These are phyloP conservation scores for Eubucco bourcierii DNA, from an alignment of 2,113 vertebrate species.

Conservation along the genomic window DNA sequence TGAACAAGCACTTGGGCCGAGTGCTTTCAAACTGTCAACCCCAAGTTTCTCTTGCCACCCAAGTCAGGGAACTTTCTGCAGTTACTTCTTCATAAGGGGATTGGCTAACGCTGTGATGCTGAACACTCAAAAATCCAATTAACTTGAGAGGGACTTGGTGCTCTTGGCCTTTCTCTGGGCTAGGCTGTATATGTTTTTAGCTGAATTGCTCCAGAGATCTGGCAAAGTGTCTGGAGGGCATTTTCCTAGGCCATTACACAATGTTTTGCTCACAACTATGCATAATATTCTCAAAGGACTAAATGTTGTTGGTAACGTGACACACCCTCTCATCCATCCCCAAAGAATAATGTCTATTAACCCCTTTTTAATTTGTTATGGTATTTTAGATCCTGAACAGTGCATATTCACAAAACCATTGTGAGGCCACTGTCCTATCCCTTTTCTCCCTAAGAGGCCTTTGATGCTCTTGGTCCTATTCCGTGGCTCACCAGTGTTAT, in stretches of 20 bases:
- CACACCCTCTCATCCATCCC: background rate
- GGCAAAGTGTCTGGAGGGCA: slow-evolving; percentile 31
- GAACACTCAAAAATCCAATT: slow-evolving; percentile 16
- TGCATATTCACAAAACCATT: background rate
- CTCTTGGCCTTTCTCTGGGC: background rate
- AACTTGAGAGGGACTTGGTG: background rate
- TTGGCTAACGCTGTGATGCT: background rate
- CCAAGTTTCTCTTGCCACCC: background rate
- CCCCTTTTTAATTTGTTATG: slow-evolving; percentile 27
- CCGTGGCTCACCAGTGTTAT: slow-evolving; percentile 47
- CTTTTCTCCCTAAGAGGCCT: slow-evolving; percentile 32
- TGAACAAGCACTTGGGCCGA: background rate
- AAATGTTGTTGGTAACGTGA: slow-evolving; percentile 18
- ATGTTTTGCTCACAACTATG: slow-evolving; percentile 25
- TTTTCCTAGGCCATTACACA: slow-evolving; percentile 59
- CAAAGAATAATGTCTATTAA: slow-evolving; percentile 35
- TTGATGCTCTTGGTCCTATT: slow-evolving; percentile 52
- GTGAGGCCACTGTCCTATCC: slow-evolving; percentile 24
- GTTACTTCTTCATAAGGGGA: background rate
- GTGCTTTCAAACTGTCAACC: background rate
- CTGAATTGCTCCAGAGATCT: slow-evolving; percentile 39
- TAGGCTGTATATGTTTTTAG: slow-evolving; percentile 27
- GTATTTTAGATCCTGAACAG: slow-evolving; percentile 5
- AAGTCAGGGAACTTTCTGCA: background rate
- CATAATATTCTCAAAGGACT: slow-evolving; percentile 9